Evolutionary conservation across 2,113 vertebrate species (phyloP), one percentile per base, ranked within the genome.

Genomic region (Morone chrysops): DNA sequence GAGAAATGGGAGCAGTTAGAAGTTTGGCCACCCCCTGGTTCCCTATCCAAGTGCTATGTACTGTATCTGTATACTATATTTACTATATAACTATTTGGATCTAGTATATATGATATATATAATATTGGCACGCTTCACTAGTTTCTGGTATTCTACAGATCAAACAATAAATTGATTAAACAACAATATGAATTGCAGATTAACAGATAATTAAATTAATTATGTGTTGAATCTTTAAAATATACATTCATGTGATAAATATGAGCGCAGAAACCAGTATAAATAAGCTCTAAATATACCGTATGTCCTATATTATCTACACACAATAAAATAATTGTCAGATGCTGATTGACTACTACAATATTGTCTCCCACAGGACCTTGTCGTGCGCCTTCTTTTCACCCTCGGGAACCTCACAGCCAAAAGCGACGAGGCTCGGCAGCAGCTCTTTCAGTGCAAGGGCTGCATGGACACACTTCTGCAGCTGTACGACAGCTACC

Each of bases 331-430:
- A 25, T 11, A 18, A 48, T 17, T 71, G 13, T 25, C 31, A 63
- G 25, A 53, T 51, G 10, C n/a, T 59, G 13, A n/a, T 45, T 45
- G 38, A 31, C 18, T 7, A 16, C 57, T 12, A n/a, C 9, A 36
- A 0, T 3, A 3, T 31, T 87, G 45, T 62, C 82, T 75, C 38
- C 87, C 86, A 61, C 93, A 99, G 98, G 98, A 96, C 91, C 93
- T 99, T 53, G 95, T 98, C 4, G 88, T 99, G 54, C 97, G 96
- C 53, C 91, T 99, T 70, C 83, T 97, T 83, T 99, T 99, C 91
- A 96, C 96, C 74, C 95, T 99, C 63, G 97, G 97, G 74, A 99
- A 99, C 92, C 94, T 99, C 92, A 97, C 97, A 8, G 95, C 96
- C 22, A 96, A 95, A 78, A 96, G 90, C 70, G 90, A 95, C 43